Conservation (phyloP, 2,797 vertebrate species). For the Poecilia velifera region DNA sequence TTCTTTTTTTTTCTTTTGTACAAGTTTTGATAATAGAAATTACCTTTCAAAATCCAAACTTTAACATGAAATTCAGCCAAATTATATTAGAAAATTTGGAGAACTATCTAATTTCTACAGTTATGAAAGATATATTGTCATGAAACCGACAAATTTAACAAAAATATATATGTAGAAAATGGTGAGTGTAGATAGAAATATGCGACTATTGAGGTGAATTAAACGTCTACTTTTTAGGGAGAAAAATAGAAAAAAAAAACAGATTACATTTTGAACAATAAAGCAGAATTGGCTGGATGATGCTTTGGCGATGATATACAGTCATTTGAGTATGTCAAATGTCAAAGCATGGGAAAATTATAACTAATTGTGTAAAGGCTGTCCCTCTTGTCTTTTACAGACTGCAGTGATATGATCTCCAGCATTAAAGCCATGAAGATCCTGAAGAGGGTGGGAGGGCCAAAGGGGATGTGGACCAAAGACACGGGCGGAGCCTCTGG, state of each 20-base stretch:
- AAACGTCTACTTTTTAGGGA: not conserved
- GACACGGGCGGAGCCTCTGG: constrained; percentile 81
- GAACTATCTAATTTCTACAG: not conserved
- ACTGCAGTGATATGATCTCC: constrained; percentile 93
- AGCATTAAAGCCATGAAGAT: constrained; percentile 97
- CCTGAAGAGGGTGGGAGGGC: constrained; percentile 88
- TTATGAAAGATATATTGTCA: not conserved
- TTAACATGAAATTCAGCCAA: not conserved
- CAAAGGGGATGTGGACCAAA: constrained; percentile 92
- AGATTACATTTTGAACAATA: not conserved
- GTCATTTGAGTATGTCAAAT: not conserved
- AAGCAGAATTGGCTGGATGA: not conserved
- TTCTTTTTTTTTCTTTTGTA: not conserved
- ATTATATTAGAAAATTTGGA: not conserved
- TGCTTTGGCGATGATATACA: not conserved
- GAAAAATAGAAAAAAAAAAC: too few species aligned
- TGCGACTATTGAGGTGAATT: not conserved
- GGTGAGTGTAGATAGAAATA: not conserved
- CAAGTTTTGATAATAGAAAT: not conserved
- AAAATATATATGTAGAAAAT: too few species aligned
- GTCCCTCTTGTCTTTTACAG: constrained; percentile 69
- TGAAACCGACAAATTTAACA: not conserved
- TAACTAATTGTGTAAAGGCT: constrained; percentile 2
- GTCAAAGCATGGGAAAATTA: not conserved
- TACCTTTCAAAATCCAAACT: not conserved